phyloP scores from a whole-genome alignment of 2,113 vertebrate species.

The Ctenodactylus gundi region DNA sequence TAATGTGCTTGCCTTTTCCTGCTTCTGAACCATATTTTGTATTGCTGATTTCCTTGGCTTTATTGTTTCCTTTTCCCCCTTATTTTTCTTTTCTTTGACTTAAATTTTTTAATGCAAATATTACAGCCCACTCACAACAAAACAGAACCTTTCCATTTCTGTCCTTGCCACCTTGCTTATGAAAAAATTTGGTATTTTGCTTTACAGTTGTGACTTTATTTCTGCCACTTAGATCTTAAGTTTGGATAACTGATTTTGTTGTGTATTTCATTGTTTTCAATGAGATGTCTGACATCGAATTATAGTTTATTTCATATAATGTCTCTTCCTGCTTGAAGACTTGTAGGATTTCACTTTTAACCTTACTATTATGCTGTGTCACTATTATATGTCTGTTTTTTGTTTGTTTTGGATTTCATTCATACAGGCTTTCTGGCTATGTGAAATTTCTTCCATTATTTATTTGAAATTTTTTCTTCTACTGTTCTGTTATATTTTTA shows the following conservation, averaged over 20 bases:
- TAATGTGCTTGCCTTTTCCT: slow-evolving; percentile 20
- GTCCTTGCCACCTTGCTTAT: background rate
- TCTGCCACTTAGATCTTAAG: background rate
- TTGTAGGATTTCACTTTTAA: background rate
- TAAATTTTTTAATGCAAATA: background rate
- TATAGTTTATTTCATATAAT: background rate
- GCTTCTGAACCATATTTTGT: slow-evolving; percentile 22
- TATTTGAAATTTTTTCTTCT: background rate
- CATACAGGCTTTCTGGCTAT: background rate
- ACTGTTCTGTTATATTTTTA: background rate
- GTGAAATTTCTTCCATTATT: background rate
- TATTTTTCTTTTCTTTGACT: background rate
- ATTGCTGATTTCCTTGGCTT: background rate
- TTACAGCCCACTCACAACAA: background rate
- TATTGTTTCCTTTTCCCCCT: background rate
- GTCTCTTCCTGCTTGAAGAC: background rate
- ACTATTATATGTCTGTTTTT: background rate
- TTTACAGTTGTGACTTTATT: background rate
- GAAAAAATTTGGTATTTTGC: background rate
- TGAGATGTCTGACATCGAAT: background rate
- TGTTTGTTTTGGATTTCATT: background rate
- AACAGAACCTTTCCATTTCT: background rate
- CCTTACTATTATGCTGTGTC: background rate
- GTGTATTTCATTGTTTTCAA: background rate
- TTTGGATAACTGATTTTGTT: background rate